Base-by-base conservation (phyloP, 2,888 invertebrate genomes). In the Rhyacophila evoluta region DNA sequence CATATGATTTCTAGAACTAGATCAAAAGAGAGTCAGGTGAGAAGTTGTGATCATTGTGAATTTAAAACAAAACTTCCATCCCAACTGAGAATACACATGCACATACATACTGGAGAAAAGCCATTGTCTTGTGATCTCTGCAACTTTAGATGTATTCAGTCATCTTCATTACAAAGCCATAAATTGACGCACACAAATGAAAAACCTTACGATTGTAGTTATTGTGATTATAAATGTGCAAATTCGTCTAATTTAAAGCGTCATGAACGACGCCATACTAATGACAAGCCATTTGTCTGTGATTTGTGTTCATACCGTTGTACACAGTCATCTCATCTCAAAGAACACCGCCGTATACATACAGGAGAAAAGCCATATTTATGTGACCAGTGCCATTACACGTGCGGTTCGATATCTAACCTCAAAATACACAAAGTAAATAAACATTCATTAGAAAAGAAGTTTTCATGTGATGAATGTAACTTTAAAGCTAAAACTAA, bases 381-480 rank as follows among this genome's bases (percentile, higher is more conserved):
- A n/a, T 82, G 82, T 33, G 82, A 82, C 8, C 72, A 82, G 38
- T 82, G 82, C 68, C 79, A 81, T 70, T 82, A 81, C 12, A 79
- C 75, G 5, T 79, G 82, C 38, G 37, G 78, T 0, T 74, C 81
- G 1, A 76, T 19, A 37, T 76, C 82, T 25, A 69, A 73, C 12
- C 68, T 82, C 27, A 78, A 74, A 38, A 76, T 74, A 6, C 82
- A 82, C 41, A 82, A 81, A 55, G 74, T 33, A 8, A 82, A 81
- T 33, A 81, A 79, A 37, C 82, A 82, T 27, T 69, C 78, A 1
- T n/a, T 25, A 2, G 81, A 82, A 15, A 77, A 76, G 15, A 75
- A 72, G 33, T 82, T 77, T 39, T 39, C 78, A 4, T 82, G 82
- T n/a, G 77, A 77, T 25, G 79, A 79, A 41, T 82, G 82, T 55